phyloP scores from a whole-genome alignment of 2,888 invertebrate genomes.

The Plagodis pulveraria region DNA sequence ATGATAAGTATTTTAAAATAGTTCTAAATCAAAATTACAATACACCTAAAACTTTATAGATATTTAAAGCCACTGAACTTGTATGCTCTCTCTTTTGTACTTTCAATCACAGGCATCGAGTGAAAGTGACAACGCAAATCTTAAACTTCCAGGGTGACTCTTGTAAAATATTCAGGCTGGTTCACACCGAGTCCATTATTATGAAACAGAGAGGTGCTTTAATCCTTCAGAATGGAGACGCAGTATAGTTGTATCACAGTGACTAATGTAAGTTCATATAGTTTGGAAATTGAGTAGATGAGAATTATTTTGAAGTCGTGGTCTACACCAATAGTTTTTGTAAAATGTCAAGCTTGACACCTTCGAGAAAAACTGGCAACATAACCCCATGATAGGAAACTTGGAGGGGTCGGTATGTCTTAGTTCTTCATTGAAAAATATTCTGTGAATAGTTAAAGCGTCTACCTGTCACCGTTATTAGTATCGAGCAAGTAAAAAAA shows the following conservation, averaged over 20 bases:
- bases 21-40: not conserved
- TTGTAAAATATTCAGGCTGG: slow-evolving; percentile 53
- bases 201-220: slow-evolving; percentile 68
- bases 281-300: not conserved
- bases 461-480: no score
- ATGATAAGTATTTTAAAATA: not conserved
- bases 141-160: slow-evolving; percentile 46
- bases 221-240: slow-evolving; percentile 68
- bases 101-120: slow-evolving; percentile 20
- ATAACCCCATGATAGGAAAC: no score
- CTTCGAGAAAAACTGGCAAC: no score
- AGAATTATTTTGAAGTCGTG: no score
- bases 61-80: slow-evolving; percentile 3
- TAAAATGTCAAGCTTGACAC: no score
- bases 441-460: no score
- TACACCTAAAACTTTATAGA: not conserved
- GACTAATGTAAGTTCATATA: not conserved
- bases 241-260: slow-evolving; percentile 5
- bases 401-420: no score
- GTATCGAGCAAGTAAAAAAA: no score
- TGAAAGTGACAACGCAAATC: slow-evolving; percentile 28
- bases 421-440: no score
- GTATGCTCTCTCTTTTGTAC: slow-evolving; percentile 5
- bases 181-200: slow-evolving; percentile 61
- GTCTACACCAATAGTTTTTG: no score